Conservation (phyloP, 1,140 invertebrate genomes). For the Orchesella cincta region DNA sequence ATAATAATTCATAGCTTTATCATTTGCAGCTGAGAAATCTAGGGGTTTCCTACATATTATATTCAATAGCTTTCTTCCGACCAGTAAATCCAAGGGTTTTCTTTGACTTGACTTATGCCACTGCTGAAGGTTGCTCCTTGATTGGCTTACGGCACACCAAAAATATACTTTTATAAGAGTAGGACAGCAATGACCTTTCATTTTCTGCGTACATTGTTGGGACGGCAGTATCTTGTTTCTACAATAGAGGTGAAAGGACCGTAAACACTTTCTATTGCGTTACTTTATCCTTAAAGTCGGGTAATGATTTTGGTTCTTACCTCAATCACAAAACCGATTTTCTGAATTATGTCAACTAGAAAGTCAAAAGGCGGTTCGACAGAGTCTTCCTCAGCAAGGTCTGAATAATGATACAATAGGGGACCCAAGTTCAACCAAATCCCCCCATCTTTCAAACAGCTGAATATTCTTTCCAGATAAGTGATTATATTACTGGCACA, state of each 20-base stretch:
- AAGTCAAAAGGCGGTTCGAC: slow-evolving; percentile 93
- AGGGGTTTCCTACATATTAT: no score
- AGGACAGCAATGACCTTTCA: slow-evolving; percentile 86
- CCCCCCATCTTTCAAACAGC: slow-evolving; percentile 84
- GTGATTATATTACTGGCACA: slow-evolving; percentile 94
- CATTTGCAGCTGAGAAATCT: no score
- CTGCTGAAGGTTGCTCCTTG: background rate
- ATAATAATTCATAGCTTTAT: no score
- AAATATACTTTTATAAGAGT: slow-evolving; percentile 85
- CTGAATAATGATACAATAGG: slow-evolving; percentile 90
- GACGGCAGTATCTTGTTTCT: slow-evolving; percentile 75
- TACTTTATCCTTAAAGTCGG: background rate
- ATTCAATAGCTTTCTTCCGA: no score
- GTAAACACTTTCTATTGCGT: background rate
- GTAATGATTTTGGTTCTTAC: slow-evolving; percentile 58
- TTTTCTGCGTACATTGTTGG: slow-evolving; percentile 90
- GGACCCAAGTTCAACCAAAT: slow-evolving; percentile 91
- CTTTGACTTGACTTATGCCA: no score
- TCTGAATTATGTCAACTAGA: slow-evolving; percentile 76
- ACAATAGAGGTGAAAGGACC: slow-evolving; percentile 55
- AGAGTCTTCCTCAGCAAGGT: slow-evolving; percentile 82
- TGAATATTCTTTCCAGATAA: slow-evolving; percentile 92
- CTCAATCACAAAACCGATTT: slow-evolving; percentile 83
- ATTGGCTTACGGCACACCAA: slow-evolving; percentile 75
- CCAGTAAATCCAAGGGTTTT: no score